phyloP scores from a whole-genome alignment of 2,113 vertebrate genomes.

The Crotalus horridus region DNA sequence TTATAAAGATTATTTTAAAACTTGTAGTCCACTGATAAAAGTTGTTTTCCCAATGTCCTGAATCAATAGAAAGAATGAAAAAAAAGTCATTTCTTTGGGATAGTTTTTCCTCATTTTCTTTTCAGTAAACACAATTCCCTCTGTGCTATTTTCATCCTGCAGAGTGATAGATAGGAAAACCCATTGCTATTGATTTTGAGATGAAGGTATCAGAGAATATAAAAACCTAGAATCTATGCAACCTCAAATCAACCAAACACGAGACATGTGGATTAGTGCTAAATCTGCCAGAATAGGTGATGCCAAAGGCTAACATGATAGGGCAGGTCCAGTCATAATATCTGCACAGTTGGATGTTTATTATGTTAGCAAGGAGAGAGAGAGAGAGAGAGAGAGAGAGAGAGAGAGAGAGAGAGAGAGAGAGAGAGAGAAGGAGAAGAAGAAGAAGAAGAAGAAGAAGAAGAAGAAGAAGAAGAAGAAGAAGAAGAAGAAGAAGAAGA shows the following conservation, averaged over 20 bases:
- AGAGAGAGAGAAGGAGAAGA: fast-evolving
- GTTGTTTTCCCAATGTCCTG: not conserved
- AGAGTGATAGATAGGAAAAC: not conserved
- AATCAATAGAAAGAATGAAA: not conserved
- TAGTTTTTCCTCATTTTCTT: not conserved
- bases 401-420: not conserved
- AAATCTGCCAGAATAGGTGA: not conserved
- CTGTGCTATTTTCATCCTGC: not conserved
- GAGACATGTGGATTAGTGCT: not conserved
- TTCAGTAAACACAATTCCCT: not conserved
- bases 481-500: too few relatives aligned
- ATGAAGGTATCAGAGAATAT: not conserved
- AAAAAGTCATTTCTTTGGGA: not conserved
- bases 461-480: too few relatives aligned
- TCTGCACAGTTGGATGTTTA: too few relatives aligned
- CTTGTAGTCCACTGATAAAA: not conserved
- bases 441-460: too few relatives aligned
- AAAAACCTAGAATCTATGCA: not conserved
- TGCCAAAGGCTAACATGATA: not conserved
- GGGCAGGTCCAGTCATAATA: too few relatives aligned
- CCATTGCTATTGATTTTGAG: not conserved
- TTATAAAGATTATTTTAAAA: too few relatives aligned
- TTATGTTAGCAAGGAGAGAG: too few relatives aligned
- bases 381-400: too few relatives aligned
- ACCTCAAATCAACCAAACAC: not conserved